Conservation (phyloP, 1,140 invertebrate genomes). For the Xylocopa sonorina region DNA sequence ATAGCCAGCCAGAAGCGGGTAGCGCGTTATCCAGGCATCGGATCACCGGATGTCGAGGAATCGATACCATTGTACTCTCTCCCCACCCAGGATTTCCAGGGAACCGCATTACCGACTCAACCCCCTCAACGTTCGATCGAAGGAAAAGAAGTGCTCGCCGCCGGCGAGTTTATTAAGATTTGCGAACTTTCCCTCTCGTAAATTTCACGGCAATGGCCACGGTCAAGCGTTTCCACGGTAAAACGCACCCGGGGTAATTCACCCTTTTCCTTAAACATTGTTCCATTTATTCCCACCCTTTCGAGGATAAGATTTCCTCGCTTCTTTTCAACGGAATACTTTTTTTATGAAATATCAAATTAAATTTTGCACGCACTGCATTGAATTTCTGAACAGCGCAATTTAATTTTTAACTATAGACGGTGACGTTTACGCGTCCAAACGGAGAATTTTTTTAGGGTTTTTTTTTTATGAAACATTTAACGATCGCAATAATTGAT, state of each 20-base stretch:
- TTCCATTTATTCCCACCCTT: neutral
- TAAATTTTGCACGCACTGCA: no score
- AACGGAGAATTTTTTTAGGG: no score
- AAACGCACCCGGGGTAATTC: neutral
- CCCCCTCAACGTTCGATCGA: slow-evolving; percentile 14
- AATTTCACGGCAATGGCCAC: neutral
- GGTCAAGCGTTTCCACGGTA: slow-evolving; percentile 6
- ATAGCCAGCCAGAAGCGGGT: neutral
- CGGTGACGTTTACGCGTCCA: no score
- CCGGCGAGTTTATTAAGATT: slow-evolving; percentile 56
- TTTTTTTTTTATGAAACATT: no score
- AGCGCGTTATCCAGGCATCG: slow-evolving; percentile 61
- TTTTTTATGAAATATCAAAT: no score
- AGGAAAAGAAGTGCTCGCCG: slow-evolving; percentile 37
- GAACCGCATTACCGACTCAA: slow-evolving; percentile 44
- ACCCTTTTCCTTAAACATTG: neutral
- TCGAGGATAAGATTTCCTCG: no score
- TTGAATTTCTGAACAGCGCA: no score
- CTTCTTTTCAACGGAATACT: no score
- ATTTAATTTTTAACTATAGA: no score
- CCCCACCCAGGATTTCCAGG: slow-evolving; percentile 12
- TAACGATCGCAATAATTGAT: no score
- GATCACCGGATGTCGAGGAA: slow-evolving; percentile 60
- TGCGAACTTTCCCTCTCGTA: slow-evolving; percentile 22
- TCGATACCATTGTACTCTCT: slow-evolving; percentile 58